A percentile compares a stretch with the other conserved stretches of the same genome.
Conservation (phyloP, 2,797 vertebrate genomes). For the Leptodactylus fallax region DNA sequence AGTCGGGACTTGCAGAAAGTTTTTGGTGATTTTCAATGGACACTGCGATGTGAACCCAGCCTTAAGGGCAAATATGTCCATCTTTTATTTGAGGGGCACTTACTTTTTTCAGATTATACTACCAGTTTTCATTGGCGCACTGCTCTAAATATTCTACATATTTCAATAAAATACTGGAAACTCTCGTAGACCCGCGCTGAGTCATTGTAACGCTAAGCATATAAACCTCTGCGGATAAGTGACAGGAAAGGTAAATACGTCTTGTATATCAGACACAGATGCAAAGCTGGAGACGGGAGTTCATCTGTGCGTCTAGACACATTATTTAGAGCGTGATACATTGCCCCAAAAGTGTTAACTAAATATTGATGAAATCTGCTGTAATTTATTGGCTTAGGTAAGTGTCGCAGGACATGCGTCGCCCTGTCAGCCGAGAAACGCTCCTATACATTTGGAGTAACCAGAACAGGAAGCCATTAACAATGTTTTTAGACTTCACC, state of each 20-base stretch:
- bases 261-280: constrained; percentile 47
- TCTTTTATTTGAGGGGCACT: neutral
- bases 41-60: no score
- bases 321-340: constrained; percentile 49
- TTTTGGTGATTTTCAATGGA: no score
- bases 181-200: neutral
- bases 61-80: no score
- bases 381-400: constrained; percentile 60
- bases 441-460: constrained; percentile 21
- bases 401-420: constrained; percentile 49
- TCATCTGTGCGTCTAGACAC: constrained; percentile 49
- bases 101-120: neutral
- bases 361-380: constrained; percentile 59
- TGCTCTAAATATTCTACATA: neutral
- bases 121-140: neutral
- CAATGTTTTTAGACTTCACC: constrained; percentile 35
- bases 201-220: neutral
- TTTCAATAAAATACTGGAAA: neutral
- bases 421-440: constrained; percentile 40
- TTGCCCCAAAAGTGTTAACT: constrained; percentile 55
- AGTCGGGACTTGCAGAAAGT: no score
- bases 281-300: neutral
- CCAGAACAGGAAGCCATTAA: constrained; percentile 59
- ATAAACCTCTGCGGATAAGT: neutral
- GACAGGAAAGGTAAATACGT: constrained; percentile 26